Base-by-base conservation (phyloP, 2,797 vertebrate species). In the Nothura maculosa region DNA sequence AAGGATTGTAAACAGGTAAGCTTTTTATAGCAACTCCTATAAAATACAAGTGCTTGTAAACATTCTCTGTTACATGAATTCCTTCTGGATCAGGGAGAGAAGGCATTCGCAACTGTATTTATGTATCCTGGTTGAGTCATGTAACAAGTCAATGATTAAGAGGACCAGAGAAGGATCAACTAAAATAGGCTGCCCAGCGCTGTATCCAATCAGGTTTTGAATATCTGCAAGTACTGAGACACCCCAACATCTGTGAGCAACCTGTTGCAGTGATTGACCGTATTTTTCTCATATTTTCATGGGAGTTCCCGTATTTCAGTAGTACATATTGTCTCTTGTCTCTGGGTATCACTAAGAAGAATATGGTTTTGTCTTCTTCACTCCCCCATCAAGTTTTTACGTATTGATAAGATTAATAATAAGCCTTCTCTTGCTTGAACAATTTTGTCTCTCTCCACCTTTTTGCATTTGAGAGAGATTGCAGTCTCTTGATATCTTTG, bases 1-100 rank as follows among this genome's bases (percentile, higher is more conserved):
- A 94, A 95, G 11, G 97, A 98, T 10, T 95, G 74, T 63, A 94
- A 96, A 94, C 96, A 98, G 98, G 98, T 98, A 93, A 95, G 62
- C 15, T 62, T 61, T 13, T 47, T 40, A 22, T 27, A 72, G 17
- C 15, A 9, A 30, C 52, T 55, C 52, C 25, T 55, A n/a, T 55
- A 52, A 52, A 52, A 52, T 52, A 27, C 48, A 52, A 52, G 48
- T 27, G 48, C 25, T 7, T 74, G 62, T 89, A 36, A 60, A 52
- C 79, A 90, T 84, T 84, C 8, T 55, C 28, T 52, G 5, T 52
- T 84, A 4, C 9, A 4, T 66, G 2, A 67, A 55, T 79, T 84
- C n/a, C 7, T 17, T 43, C 36, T 87, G 52, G 9, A 22, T 62
- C 30, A 63, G 16, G 34, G 7, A 2, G 76, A 30, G 21, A 82